Conservation (phyloP, 2,797 vertebrate genomes). For the Nyctalus aviator region DNA sequence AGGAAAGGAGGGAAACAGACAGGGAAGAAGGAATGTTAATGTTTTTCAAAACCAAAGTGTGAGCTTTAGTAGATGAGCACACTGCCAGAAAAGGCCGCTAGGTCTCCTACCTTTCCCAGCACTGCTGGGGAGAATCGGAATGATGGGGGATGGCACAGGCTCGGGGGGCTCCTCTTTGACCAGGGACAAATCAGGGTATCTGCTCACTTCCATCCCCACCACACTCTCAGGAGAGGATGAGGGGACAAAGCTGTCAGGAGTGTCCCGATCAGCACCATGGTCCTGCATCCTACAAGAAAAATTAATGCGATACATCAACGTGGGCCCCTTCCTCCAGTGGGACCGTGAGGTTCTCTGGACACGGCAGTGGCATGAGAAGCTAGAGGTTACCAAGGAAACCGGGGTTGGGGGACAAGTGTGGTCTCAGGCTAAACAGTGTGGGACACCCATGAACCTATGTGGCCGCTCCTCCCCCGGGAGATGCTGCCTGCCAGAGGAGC, state of each 20-base stretch:
- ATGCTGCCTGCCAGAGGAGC: neutral
- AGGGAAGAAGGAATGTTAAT: neutral
- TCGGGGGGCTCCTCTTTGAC: constrained; percentile 97
- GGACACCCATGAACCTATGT: neutral
- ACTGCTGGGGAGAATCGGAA: constrained; percentile 96
- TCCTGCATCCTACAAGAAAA: constrained; percentile 92
- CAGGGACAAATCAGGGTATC: constrained; percentile 95
- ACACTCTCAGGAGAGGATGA: constrained; percentile 99
- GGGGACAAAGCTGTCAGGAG: constrained; percentile 98
- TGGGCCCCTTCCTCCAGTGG: rapidly evolving
- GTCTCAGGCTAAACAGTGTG: neutral
- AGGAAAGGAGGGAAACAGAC: neutral
- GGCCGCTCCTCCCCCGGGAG: neutral
- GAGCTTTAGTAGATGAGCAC: neutral
- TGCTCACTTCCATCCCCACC: constrained; percentile 96
- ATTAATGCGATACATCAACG: neutral
- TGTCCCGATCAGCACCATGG: constrained; percentile 94
- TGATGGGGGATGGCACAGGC: constrained; percentile 94
- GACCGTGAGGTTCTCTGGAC: neutral
- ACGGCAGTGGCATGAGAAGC: rapidly evolving
- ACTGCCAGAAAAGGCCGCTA: rapidly evolving
- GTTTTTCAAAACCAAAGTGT: neutral
- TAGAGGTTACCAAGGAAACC: neutral
- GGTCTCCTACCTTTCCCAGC: constrained; percentile 92
- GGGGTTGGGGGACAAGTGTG: neutral